phyloP scores from a whole-genome alignment of 2,113 vertebrate species.

The Ancistrus triradiatus region DNA sequence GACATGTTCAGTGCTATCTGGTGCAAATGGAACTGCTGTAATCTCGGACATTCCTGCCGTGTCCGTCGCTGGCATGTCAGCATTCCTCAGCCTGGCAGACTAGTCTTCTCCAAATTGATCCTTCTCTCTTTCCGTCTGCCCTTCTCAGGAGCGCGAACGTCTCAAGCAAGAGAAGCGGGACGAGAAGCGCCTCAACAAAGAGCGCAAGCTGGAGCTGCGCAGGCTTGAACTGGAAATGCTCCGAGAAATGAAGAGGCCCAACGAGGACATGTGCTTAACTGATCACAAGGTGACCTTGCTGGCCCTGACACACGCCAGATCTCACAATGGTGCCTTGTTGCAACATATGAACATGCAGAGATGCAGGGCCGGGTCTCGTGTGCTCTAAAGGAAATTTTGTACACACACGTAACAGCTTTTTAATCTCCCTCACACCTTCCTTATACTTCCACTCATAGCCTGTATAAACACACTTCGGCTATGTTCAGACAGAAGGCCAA shows the following conservation, averaged over 20 bases:
- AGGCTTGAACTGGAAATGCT: conserved; percentile 94
- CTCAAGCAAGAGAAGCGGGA: conserved; percentile 97
- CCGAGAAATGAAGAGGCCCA: conserved; percentile 95
- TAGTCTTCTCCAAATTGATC: conserved; percentile 42
- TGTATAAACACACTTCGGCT: no score
- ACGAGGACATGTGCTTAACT: conserved; percentile 97
- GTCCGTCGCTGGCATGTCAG: not conserved
- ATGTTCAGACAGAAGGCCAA: no score
- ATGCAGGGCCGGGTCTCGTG: no score
- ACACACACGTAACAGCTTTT: no score
- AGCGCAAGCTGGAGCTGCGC: conserved; percentile 91
- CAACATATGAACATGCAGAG: no score
- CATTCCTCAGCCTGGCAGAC: not conserved
- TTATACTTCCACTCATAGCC: no score
- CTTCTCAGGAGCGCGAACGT: conserved; percentile 86
- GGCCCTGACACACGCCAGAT: not conserved
- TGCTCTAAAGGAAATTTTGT: no score
- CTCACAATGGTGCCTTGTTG: not conserved
- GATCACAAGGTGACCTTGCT: conserved; percentile 73
- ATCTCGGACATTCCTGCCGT: not conserved
- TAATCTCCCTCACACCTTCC: no score
- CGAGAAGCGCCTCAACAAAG: conserved; percentile 96
- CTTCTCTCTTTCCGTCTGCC: conserved; percentile 41
- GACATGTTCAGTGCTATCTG: not conserved
- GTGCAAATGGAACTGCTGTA: not conserved